Evolutionary conservation across 2,113 vertebrate genomes (phyloP), one percentile per base, ranked within the genome.

Genomic region (Catharus bicknelli): DNA sequence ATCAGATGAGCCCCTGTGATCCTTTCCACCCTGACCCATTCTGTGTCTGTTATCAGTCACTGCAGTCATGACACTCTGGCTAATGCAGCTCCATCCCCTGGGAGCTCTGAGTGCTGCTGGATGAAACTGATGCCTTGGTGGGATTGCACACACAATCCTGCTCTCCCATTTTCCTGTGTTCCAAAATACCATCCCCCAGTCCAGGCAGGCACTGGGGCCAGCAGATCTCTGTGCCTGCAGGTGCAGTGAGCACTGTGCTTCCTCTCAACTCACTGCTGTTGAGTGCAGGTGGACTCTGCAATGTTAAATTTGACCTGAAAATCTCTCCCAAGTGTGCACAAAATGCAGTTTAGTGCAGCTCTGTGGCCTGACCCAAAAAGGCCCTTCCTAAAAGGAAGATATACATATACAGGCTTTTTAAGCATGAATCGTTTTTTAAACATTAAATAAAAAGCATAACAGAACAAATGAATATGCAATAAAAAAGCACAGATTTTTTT

Each of bases 231-330:
- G 1, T 17, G 11, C 48, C 79, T 63, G 43, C 93, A 88, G 95
- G 70, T 73, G 78, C 89, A 48, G 57, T 3, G 16, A 36, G 34
- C 15, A 2, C 30, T 30, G 53, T 3, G 0, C 27, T 86, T 53
- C 77, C 54, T 91, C 47, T 87, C 45, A 72, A 0, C 58, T 57
- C 18, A 1, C 27, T 72, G 22, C 18, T 77, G 38, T 8, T 57
- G 58, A 84, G 45, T 55, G 84, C 86, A 91, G 58, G 86, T 87
- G 86, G 47, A 62, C 34, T 74, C 53, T 61, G 36, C 19, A 21
- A 69, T 82, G 74, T 68, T 87, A 79, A 82, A 89, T 79, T 76
- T 36, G 87, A 95, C 54, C 78, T 87, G 91, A 79, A 83, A 82
- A 90, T 73, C 32, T 74, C 62, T 92, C 86, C 58, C 74, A 76